Evolutionary conservation across 2,888 invertebrate species (phyloP), one percentile per base, ranked within the genome.

Genomic region (Megastigmus dorsalis): DNA sequence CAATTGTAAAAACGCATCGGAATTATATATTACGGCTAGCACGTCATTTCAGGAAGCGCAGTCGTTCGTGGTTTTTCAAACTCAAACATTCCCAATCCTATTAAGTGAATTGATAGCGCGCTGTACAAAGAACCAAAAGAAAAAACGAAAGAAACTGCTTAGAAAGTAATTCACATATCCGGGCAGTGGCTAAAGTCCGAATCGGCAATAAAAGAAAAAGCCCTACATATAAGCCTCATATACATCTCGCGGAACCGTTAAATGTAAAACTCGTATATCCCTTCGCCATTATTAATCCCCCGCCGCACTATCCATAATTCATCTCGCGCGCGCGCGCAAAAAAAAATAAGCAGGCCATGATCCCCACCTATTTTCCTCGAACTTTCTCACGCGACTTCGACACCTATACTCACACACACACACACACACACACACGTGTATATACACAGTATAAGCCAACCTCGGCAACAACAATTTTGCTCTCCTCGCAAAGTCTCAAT

Each of bases 251-350:
- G 2, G 13, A 9, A 26, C 18, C 54, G 33, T 38, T 69, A 50
- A 60, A 63, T 54, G 43, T 48, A 38, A 30, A 59, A 38, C 57
- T 55, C 52, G 45, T 13, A 18, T 48, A 41, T 26, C 54, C 36
- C 18, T 18, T 30, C 43, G 50, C 33, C n/a, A 59, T 41, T 59
- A 66, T 73, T 73, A 73, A 66, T 67, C 60, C 52, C 33, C 60
- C 60, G 52, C 33, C 60, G 28, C 30, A 38, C 52, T 52, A 59
- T 50, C 33, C 66, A 67, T 73, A 67, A 73, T 23, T 73, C 45
- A 71, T 38, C 36, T 15, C 23, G n/a, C 2, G 18, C 36, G 23
- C 23, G n/a, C 2, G 18, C 3, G 38, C 9, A 30, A 33, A 62
- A 48, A n/a, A n/a, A n/a, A n/a, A n/a, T n/a, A n/a, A n/a, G n/a